A percentile compares a stretch with the other conserved stretches of the same genome.
phyloP scores from a whole-genome alignment of 2,888 invertebrate species.

The Eupelmus urozonus region DNA sequence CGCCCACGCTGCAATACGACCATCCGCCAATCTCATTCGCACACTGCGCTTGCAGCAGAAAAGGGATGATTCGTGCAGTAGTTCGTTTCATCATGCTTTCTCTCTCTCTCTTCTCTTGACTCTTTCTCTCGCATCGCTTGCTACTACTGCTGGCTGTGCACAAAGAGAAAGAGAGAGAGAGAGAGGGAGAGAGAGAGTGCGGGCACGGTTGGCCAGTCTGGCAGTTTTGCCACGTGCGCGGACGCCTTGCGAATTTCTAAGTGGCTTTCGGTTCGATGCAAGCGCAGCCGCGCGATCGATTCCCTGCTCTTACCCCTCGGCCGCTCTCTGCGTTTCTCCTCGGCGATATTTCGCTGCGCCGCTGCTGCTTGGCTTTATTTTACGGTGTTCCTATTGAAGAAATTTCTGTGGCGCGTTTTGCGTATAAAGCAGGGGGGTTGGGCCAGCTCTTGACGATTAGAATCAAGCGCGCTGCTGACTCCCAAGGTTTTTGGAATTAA shows the following conservation, averaged over 20 bases:
- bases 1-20: neutral
- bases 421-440: no score
- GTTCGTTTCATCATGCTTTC: constrained; percentile 20
- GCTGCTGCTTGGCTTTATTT: constrained; percentile 13
- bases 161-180: constrained; percentile 2
- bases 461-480: neutral
- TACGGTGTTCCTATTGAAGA: neutral
- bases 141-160: constrained; percentile 2
- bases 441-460: constrained; percentile 10
- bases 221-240: constrained; percentile 65
- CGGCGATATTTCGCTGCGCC: neutral
- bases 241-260: constrained; percentile 65
- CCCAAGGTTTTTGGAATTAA: neutral
- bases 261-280: constrained; percentile 51
- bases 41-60: neutral
- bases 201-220: constrained; percentile 48
- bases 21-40: no score
- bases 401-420: neutral
- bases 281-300: neutral
- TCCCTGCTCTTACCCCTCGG: neutral
- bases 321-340: neutral
- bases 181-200: constrained; percentile 17
- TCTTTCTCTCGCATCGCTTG: constrained; percentile 37
- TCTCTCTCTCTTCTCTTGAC: constrained; percentile 1
- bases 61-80: constrained; percentile 13